phyloP scores from a whole-genome alignment of 2,797 vertebrate species.

The Coregonus suidteri region DNA sequence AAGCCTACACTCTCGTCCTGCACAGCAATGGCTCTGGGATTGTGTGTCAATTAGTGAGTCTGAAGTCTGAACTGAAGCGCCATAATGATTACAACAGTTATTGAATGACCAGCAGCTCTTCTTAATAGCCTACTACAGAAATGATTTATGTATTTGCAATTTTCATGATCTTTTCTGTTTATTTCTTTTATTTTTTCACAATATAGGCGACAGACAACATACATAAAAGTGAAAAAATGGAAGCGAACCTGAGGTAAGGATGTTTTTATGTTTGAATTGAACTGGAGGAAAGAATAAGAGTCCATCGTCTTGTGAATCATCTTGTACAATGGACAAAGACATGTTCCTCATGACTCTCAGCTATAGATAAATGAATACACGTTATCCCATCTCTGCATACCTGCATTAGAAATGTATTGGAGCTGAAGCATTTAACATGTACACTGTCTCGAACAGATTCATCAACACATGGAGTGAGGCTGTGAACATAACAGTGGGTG shows the following conservation, averaged over 20 bases:
- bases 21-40: slow-evolving; percentile 47
- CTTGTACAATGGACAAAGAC: too few relatives aligned
- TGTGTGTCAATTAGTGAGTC: slow-evolving; percentile 81
- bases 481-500: slow-evolving; percentile 74
- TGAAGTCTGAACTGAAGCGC: neutral
- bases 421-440: too few relatives aligned
- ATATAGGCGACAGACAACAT: slow-evolving; percentile 69
- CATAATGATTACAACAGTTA: too few relatives aligned
- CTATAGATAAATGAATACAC: too few relatives aligned
- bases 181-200: neutral
- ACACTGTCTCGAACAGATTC: slow-evolving; percentile 77
- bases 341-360: too few relatives aligned
- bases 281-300: neutral
- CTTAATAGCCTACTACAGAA: too few relatives aligned
- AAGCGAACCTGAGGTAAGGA: slow-evolving; percentile 69
- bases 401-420: too few relatives aligned
- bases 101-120: too few relatives aligned
- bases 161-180: neutral
- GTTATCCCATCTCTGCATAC: too few relatives aligned
- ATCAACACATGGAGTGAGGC: slow-evolving; percentile 77
- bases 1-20: slow-evolving; percentile 82
- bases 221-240: slow-evolving; percentile 66
- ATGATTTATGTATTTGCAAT: too few relatives aligned
- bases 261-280: neutral
- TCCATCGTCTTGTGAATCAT: too few relatives aligned